Evolutionary conservation across 2,888 invertebrate species (phyloP).

Genomic region (Adelognathus sp.): DNA sequence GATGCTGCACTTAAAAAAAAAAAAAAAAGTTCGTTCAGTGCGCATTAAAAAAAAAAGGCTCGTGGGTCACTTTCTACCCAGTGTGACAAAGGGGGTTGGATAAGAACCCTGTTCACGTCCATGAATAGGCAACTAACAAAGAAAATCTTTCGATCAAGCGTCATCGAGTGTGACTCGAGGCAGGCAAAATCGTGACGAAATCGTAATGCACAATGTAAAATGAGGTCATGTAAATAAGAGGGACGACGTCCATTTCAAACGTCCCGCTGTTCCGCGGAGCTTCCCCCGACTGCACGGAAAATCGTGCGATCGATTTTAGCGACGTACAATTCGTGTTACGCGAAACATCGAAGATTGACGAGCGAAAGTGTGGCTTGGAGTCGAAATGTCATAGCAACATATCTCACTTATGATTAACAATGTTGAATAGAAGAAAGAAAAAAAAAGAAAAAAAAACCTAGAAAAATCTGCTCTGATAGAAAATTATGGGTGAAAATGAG

Average conservation of each 20-base stretch:
- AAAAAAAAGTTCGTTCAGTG: too few relatives aligned
- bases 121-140: too few relatives aligned
- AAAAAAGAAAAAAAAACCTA: neutral
- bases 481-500: too few relatives aligned
- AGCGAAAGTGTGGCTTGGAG: neutral
- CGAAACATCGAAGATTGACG: neutral
- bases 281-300: neutral
- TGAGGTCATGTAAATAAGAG: conserved; percentile 38
- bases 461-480: too few relatives aligned
- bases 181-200: neutral
- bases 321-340: neutral
- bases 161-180: neutral
- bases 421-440: neutral
- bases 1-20: too few relatives aligned
- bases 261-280: conserved; percentile 18
- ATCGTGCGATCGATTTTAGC: neutral
- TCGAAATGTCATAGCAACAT: neutral
- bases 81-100: too few relatives aligned
- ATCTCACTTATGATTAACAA: too few relatives aligned
- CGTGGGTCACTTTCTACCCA: too few relatives aligned
- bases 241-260: conserved; percentile 35
- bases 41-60: too few relatives aligned
- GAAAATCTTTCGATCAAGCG: too few relatives aligned
- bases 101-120: too few relatives aligned
- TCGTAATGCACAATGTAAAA: neutral